Evolutionary conservation across 2,888 invertebrate genomes (phyloP).

Genomic region (Tineola bisselliella): DNA sequence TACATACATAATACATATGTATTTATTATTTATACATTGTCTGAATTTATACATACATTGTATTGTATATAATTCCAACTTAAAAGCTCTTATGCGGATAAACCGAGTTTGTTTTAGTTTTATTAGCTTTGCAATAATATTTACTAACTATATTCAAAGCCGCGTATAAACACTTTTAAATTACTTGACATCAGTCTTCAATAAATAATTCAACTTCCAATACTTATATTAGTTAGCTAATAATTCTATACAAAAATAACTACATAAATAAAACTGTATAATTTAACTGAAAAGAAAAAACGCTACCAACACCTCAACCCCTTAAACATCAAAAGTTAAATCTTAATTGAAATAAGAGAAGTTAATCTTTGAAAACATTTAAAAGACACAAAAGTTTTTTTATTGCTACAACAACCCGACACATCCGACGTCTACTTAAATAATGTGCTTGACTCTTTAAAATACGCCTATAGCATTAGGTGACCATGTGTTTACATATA

Average conservation of each 20-base stretch:
- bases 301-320: neutral
- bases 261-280: neutral
- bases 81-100: too few species aligned
- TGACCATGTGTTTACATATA: neutral
- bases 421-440: constrained; percentile 5
- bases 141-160: too few species aligned
- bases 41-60: too few species aligned
- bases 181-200: too few species aligned
- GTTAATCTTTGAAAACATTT: constrained; percentile 10
- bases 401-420: neutral
- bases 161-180: too few species aligned
- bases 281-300: neutral
- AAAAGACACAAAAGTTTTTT: neutral
- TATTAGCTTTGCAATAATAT: too few species aligned
- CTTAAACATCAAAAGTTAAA: neutral
- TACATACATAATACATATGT: too few species aligned
- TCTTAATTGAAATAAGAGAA: constrained; percentile 11
- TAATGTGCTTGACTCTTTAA: constrained; percentile 2
- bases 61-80: too few species aligned
- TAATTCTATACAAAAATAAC: neutral
- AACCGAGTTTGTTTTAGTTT: too few species aligned
- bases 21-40: too few species aligned
- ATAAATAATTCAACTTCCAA: too few species aligned
- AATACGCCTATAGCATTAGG: neutral
- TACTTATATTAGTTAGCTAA: too few species aligned